Percentiles rank a stretch among this genome's conserved stretches.
Conservation (phyloP, 2,888 invertebrate species). For the Melolontha melolontha region DNA sequence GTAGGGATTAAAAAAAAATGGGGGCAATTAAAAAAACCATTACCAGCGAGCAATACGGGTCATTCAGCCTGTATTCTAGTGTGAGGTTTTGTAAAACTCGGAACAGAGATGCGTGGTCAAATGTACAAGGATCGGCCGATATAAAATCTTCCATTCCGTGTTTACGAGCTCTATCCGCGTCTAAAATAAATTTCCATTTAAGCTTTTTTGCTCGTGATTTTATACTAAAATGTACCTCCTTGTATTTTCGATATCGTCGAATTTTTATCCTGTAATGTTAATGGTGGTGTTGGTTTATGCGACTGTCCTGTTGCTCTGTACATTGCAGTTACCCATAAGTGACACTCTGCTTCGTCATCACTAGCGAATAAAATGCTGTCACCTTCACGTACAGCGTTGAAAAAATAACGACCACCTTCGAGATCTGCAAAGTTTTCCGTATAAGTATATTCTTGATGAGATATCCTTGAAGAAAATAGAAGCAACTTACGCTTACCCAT, state of each 20-base stretch:
- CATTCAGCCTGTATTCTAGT: slow-evolving; percentile 94
- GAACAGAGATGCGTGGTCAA: slow-evolving; percentile 95
- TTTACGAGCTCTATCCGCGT: slow-evolving; percentile 95
- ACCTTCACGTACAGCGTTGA: slow-evolving; percentile 98
- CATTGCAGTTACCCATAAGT: slow-evolving; percentile 99
- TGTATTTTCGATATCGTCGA: slow-evolving; percentile 88
- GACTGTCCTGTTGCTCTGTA: slow-evolving; percentile 99
- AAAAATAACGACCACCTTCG: slow-evolving; percentile 95
- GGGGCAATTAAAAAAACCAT: slow-evolving; percentile 49
- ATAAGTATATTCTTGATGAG: slow-evolving; percentile 20
- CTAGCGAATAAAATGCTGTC: slow-evolving; percentile 97
- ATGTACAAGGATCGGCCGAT: slow-evolving; percentile 98
- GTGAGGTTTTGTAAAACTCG: slow-evolving; percentile 92
- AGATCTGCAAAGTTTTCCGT: slow-evolving; percentile 72
- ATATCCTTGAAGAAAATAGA: slow-evolving; percentile 40
- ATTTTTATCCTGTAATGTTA: slow-evolving; percentile 81
- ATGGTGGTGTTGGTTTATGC: slow-evolving; percentile 97
- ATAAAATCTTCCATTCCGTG: slow-evolving; percentile 99
- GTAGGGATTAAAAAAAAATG: neutral
- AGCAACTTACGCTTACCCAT: slow-evolving; percentile 77
- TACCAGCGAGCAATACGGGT: slow-evolving; percentile 98
- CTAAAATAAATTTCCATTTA: slow-evolving; percentile 65
- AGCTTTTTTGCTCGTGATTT: slow-evolving; percentile 58
- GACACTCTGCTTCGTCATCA: slow-evolving; percentile 97
- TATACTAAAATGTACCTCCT: slow-evolving; percentile 75